Conservation (phyloP, 2,888 invertebrate genomes). For the Folsomia manolachei region DNA sequence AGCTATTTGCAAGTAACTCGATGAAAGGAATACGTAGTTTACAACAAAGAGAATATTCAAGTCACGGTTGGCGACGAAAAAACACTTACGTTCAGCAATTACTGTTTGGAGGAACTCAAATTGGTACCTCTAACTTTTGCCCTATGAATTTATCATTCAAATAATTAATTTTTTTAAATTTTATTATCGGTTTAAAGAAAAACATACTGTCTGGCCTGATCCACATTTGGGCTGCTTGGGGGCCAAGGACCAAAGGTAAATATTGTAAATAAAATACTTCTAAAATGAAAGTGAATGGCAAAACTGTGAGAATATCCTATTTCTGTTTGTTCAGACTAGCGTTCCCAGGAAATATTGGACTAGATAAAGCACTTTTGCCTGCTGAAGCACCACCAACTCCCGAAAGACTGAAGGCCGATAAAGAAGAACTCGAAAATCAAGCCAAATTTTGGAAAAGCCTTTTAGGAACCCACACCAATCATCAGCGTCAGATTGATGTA, state of each 20-base stretch:
- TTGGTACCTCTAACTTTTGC: constrained; percentile 39
- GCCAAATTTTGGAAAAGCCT: constrained; percentile 46
- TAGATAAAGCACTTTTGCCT: constrained; percentile 55
- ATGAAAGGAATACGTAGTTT: constrained; percentile 20
- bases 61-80: constrained; percentile 44
- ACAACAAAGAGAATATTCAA: constrained; percentile 42
- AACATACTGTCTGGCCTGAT: constrained; percentile 46
- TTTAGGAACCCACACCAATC: constrained; percentile 42
- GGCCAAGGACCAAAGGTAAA: constrained; percentile 65
- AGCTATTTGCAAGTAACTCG: constrained; percentile 43
- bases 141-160: background rate
- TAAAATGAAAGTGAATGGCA: too few relatives aligned
- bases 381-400: constrained; percentile 34
- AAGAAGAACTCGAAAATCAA: constrained; percentile 45
- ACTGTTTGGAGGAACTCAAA: constrained; percentile 41
- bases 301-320: too few relatives aligned
- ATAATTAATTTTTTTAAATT: too few relatives aligned
- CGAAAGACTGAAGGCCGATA: constrained; percentile 45
- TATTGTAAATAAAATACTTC: too few relatives aligned
- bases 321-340: too few relatives aligned
- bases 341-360: constrained; percentile 67
- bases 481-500: constrained; percentile 47
- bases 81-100: constrained; percentile 50
- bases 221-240: constrained; percentile 68
- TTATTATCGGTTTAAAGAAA: too few relatives aligned